These are phyloP conservation scores for Galeopsomyia nigrocyanea DNA, from an alignment of 2,888 invertebrate genomes.

Conservation along the genomic window DNA sequence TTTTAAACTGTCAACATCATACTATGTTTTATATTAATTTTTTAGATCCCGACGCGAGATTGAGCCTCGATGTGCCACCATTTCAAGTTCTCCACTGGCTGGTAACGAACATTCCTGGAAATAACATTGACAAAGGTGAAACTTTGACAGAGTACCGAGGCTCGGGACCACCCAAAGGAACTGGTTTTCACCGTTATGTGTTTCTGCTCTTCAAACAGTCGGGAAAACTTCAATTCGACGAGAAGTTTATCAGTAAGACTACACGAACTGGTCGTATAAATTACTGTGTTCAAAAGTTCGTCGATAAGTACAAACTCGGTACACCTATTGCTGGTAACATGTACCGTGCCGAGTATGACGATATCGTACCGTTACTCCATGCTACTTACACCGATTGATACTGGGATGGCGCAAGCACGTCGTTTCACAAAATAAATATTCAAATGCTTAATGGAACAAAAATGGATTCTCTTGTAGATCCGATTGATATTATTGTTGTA, in stretches of 20 bases:
- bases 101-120: constrained; percentile 86
- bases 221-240: constrained; percentile 72
- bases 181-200: constrained; percentile 84
- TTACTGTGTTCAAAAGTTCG: constrained; percentile 80
- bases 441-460: too few relatives aligned
- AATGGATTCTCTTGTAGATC: too few relatives aligned
- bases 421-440: too few relatives aligned
- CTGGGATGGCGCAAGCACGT: too few relatives aligned
- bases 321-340: constrained; percentile 89
- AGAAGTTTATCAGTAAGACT: constrained; percentile 71
- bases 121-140: constrained; percentile 78
- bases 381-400: too few relatives aligned
- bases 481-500: too few relatives aligned
- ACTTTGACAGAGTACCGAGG: constrained; percentile 84
- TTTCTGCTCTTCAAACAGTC: constrained; percentile 82
- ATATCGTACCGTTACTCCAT: too few relatives aligned
- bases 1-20: background rate
- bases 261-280: constrained; percentile 71
- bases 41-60: constrained; percentile 91
- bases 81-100: constrained; percentile 95
- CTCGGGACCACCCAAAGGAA: constrained; percentile 84
- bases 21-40: background rate
- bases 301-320: constrained; percentile 84
- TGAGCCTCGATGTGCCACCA: constrained; percentile 80
- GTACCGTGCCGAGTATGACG: constrained; percentile 87